Evolutionary conservation across 2,888 invertebrate genomes (phyloP), one percentile per base, ranked within the genome.

Genomic region (Capitulum mitella): DNA sequence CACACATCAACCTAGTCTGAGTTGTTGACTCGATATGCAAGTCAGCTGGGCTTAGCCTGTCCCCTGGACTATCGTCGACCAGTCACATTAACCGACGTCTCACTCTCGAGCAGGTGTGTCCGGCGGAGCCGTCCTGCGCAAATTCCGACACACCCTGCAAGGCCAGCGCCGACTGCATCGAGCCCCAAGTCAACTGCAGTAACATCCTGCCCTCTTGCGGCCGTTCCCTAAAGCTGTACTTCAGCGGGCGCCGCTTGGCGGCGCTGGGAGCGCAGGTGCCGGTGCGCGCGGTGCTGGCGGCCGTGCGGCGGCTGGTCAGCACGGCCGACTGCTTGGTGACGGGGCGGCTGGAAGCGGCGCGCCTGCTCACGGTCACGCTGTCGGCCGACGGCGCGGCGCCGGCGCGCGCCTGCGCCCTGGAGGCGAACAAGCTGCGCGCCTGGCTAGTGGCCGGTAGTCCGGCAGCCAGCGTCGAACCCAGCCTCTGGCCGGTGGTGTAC

Each of bases 401-500:
- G 19, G 40, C 37, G 37, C 37, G 37, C 37, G 70, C 37, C 37
- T 70, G 70, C 26, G 40, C 8, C 6, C 70, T 70, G 22, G 70
- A 70, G 70, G 70, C 40, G 26, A 40, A 40, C 26, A 70, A 70
- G 37, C 40, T 70, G 70, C 70, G 70, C 12, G 70, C 37, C 8
- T 70, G 70, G 70, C 70, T 70, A 40, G 37, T 19, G 37, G 12
- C 70, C 5, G 70, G 26, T 8, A 70, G 70, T 26, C 70, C 70
- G 22, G 70, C 12, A 26, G 37, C n/a, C 8, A 22, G 26, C 26
- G 22, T 26, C 26, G 70, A 70, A 26, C 70, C 70, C 6, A 37
- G 37, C 26, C 70, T 70, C 22, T 70, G 70, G 70, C 70, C 70
- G 6, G 70, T 70, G 70, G 40, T 70, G 70, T 40, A 37, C 70